Evolutionary conservation across 2,797 vertebrate genomes (phyloP).

Genomic region (Pangasius djambal): DNA sequence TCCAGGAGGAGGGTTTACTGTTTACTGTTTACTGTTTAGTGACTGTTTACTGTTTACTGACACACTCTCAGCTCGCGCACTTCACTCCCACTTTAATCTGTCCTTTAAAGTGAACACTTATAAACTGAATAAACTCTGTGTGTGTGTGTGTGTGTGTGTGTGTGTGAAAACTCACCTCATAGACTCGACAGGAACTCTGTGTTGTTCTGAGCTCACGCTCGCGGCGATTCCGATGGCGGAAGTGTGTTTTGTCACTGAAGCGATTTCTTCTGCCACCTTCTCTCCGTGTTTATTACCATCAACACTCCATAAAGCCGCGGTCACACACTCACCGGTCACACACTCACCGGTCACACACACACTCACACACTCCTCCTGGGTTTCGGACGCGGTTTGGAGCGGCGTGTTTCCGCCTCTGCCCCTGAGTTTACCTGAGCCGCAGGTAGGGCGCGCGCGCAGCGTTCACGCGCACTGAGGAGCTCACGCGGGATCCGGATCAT

Average conservation of each 20-base stretch:
- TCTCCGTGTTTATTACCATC: neutral
- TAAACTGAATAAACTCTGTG: neutral
- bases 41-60: neutral
- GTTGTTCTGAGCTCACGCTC: constrained; percentile 1
- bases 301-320: neutral
- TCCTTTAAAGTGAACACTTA: neutral
- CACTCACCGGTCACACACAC: neutral
- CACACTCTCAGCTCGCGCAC: neutral
- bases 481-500: neutral
- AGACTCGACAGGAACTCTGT: neutral
- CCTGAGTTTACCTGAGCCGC: constrained; percentile 21
- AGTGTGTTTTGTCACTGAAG: constrained; percentile 12
- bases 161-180: constrained; percentile 8
- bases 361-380: neutral
- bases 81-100: neutral
- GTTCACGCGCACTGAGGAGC: constrained; percentile 12
- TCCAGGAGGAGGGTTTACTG: no score
- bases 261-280: neutral
- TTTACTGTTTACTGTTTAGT: no score
- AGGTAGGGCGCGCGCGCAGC: constrained; percentile 8
- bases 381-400: neutral
- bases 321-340: neutral
- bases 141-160: constrained; percentile 18
- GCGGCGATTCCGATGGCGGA: constrained; percentile 25
- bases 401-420: neutral